phyloP scores from a whole-genome alignment of 1,140 invertebrate genomes.

The Colletes latitarsis region DNA sequence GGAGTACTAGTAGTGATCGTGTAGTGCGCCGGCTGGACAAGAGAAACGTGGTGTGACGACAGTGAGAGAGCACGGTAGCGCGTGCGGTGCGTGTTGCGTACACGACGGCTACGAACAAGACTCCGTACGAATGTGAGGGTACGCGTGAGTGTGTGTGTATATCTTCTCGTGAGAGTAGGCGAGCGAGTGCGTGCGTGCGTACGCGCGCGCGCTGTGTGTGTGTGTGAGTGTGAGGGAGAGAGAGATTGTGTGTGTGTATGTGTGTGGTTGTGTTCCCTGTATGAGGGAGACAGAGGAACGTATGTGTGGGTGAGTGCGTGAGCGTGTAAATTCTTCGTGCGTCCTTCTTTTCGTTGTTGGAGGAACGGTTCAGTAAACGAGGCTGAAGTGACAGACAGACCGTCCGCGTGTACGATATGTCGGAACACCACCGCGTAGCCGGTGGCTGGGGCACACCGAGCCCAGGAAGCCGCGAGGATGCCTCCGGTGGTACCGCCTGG shows the following conservation, averaged over 20 bases:
- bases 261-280: conserved; percentile 26
- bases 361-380: conserved; percentile 57
- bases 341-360: conserved; percentile 60
- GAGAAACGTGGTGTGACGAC: conserved; percentile 46
- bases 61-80: conserved; percentile 58
- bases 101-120: conserved; percentile 43
- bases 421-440: conserved; percentile 80
- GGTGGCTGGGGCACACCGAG: conserved; percentile 79
- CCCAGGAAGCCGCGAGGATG: conserved; percentile 81
- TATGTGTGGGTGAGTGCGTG: conserved; percentile 57
- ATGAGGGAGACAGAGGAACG: conserved; percentile 48
- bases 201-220: conserved; percentile 50
- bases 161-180: conserved; percentile 39
- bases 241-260: conserved; percentile 8
- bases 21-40: conserved; percentile 52
- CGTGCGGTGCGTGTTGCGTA: conserved; percentile 62
- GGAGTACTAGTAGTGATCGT: conserved; percentile 50
- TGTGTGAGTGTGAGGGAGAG: conserved; percentile 30
- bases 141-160: conserved; percentile 48
- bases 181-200: conserved; percentile 54
- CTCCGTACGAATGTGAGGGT: conserved; percentile 61
- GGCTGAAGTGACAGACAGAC: conserved; percentile 60
- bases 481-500: conserved; percentile 80
- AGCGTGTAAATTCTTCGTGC: conserved; percentile 57
- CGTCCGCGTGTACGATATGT: conserved; percentile 73